Evolutionary conservation across 2,113 vertebrate genomes (phyloP).

Genomic region (Nymphicus hollandicus): DNA sequence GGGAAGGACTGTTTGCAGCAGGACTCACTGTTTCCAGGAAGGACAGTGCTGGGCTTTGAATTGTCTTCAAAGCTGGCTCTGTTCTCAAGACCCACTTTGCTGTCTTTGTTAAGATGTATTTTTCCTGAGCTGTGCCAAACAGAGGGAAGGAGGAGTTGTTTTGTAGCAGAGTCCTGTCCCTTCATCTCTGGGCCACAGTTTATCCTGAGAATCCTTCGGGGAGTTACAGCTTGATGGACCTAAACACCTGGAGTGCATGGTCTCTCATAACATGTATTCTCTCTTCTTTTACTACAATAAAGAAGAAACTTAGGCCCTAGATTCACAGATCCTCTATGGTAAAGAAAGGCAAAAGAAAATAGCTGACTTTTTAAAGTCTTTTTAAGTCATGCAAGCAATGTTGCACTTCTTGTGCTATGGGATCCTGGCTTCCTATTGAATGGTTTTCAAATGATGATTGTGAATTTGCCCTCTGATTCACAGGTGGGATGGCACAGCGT

Average conservation of each 20-base stretch:
- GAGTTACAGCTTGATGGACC: neutral
- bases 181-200: neutral
- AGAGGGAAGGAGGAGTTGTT: neutral
- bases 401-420: accelerated
- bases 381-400: neutral
- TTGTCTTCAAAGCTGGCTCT: conserved; percentile 17
- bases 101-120: neutral
- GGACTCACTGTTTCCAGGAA: neutral
- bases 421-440: neutral
- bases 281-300: neutral
- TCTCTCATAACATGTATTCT: neutral
- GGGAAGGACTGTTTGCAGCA: neutral
- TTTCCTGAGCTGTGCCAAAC: neutral
- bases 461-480: neutral
- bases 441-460: neutral
- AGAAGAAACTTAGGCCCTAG: neutral
- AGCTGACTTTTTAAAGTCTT: neutral
- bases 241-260: neutral
- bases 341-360: neutral
- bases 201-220: neutral
- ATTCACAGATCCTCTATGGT: neutral
- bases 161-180: neutral
- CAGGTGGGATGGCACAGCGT: neutral
- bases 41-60: neutral
- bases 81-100: neutral